Percentiles rank a stretch among this genome's conserved stretches.
Conservation (phyloP, 2,888 invertebrate genomes). For the Aromia moschata region DNA sequence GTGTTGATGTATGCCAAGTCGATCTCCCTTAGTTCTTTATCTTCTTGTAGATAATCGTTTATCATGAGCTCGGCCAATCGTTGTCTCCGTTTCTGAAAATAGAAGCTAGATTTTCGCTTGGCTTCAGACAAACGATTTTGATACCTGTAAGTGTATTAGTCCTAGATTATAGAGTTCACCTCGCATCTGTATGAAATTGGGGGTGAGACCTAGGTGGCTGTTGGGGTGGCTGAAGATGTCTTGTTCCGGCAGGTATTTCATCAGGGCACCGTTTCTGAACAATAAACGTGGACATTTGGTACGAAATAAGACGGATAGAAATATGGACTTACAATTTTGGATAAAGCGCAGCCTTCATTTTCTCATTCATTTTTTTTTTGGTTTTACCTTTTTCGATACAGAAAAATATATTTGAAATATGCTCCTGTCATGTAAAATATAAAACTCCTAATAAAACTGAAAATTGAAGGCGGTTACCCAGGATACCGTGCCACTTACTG, state of each 20-base stretch:
- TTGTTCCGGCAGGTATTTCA: slow-evolving; percentile 13
- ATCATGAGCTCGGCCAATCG: slow-evolving; percentile 45
- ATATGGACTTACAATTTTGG: slow-evolving; percentile 17
- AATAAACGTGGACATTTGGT: background rate
- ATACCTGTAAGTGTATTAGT: slow-evolving; percentile 28
- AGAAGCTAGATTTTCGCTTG: background rate
- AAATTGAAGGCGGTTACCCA: background rate
- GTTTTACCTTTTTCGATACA: too few species aligned
- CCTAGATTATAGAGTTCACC: slow-evolving; percentile 30
- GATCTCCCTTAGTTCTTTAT: slow-evolving; percentile 49
- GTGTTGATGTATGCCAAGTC: slow-evolving; percentile 50
- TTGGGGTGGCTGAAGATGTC: slow-evolving; percentile 23
- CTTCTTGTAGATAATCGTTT: slow-evolving; percentile 49
- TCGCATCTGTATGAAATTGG: slow-evolving; percentile 25
- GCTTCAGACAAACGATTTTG: background rate
- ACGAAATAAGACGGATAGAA: background rate
- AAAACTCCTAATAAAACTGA: background rate
- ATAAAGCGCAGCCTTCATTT: slow-evolving; percentile 18
- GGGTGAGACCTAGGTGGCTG: slow-evolving; percentile 25
- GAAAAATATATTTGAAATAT: too few species aligned
- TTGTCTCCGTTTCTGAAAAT: slow-evolving; percentile 43
- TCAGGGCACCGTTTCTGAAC: slow-evolving; percentile 27
- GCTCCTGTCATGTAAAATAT: background rate
- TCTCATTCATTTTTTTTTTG: slow-evolving; percentile 27
- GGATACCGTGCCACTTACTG: background rate